Base-by-base conservation (phyloP, 2,797 vertebrate species). In the Thamnophis elegans region DNA sequence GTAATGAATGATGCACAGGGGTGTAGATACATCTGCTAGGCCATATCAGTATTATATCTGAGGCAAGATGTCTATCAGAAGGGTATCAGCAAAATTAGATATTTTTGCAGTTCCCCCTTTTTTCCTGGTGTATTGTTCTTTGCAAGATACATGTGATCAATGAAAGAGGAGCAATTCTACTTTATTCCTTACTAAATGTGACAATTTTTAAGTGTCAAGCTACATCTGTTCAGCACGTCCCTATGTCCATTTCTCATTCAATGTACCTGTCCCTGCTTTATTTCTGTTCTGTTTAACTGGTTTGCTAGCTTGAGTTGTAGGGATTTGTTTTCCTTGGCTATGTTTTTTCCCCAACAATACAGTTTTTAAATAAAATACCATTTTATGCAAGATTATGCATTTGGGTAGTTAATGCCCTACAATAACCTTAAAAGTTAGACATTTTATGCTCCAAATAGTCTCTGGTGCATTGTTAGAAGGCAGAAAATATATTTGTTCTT, bases 121-220 rank as follows among this genome's bases (percentile, higher is more conserved):
- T 93, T 92, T 5, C 0, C 93, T 55, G 91, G 94, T 90, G 82
- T 94, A 68, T 73, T 26, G 7, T 88, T 56, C 32, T 68, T 47
- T 88, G 86, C 42, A 54, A 62, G 88, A 85, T 88, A 94, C 92
- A 92, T 89, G 87, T 90, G 58, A 36, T 95, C 85, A 92, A 85
- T 90, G 60, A 85, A 54, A 59, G 20, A 59, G n/a, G 78, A 93
- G 51, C 18, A 8, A 25, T 93, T n/a, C n/a, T 55, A 58, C 55
- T 93, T 88, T 87, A 55, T 85, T 90, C 92, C 85, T 86, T 94
- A 92, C 51, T 93, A 89, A 93, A 89, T 2, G 9, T 2, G 9
- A 90, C 89, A 93, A 88, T 11, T 55, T 93, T 94, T 93, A 94
- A 94, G 89, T 96, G 95, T 96, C 92, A 55, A 95, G 90, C 94